Conservation (phyloP, 2,113 vertebrate genomes). For the Carettochelys insculpta region DNA sequence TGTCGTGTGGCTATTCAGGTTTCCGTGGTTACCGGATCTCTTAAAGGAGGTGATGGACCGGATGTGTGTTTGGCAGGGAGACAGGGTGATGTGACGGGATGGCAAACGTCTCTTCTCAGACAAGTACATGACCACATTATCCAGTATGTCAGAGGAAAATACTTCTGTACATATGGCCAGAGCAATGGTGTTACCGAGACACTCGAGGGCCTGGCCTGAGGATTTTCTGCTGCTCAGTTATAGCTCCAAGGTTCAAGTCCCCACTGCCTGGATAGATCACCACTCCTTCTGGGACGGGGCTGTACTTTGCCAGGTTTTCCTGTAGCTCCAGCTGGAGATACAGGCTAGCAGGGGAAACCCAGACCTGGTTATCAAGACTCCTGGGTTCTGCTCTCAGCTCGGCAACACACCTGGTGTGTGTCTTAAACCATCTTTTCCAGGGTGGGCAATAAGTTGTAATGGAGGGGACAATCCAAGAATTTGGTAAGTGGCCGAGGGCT, state of each 20-base stretch:
- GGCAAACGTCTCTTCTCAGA: background rate
- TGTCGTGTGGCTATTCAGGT: background rate
- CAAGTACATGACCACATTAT: rapidly evolving
- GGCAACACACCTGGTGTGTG: background rate
- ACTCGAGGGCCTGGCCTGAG: background rate
- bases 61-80: background rate
- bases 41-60: background rate
- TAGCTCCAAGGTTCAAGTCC: background rate
- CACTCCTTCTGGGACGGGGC: background rate
- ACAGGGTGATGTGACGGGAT: background rate
- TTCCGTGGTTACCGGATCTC: background rate
- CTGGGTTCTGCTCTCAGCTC: background rate
- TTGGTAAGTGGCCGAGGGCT: too few species aligned
- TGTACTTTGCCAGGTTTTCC: background rate
- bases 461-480: too few species aligned
- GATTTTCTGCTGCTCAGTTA: background rate
- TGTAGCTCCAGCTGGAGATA: background rate
- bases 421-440: rapidly evolving
- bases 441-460: too few species aligned
- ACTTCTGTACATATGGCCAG: background rate
- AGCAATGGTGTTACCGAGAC: slow-evolving; percentile 4
- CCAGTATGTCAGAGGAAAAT: background rate
- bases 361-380: background rate
- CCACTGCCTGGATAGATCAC: background rate
- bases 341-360: background rate